Evolutionary conservation across 2,888 invertebrate species (phyloP).

Genomic region (Uropetala carovei): DNA sequence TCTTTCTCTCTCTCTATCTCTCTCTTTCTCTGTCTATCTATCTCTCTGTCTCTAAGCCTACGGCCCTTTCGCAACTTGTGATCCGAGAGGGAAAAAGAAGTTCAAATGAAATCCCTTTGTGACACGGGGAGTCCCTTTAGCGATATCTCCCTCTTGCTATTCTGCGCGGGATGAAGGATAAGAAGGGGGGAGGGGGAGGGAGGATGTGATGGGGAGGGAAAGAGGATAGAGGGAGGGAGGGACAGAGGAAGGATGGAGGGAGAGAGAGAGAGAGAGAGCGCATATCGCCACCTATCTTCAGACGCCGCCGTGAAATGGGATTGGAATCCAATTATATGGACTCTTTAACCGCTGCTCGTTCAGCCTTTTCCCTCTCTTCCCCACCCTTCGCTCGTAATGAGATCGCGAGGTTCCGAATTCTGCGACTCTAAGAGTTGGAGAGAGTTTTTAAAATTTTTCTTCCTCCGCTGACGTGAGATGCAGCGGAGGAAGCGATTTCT

Average conservation of each 20-base stretch:
- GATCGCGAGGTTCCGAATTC: not conserved
- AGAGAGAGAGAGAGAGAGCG: not conserved
- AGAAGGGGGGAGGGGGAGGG: not conserved
- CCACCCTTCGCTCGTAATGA: not conserved
- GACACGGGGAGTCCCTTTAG: not conserved
- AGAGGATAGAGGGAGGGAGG: too few species aligned
- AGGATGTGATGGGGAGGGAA: too few species aligned
- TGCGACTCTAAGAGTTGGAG: too few species aligned
- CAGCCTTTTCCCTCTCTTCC: not conserved
- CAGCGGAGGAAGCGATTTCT: too few species aligned
- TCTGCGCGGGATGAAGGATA: not conserved
- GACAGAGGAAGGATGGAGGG: too few species aligned
- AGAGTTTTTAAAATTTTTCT: too few species aligned
- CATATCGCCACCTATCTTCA: not conserved
- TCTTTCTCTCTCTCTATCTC: too few species aligned
- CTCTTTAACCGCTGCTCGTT: not conserved
- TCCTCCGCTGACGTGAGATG: too few species aligned
- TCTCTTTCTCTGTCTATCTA: too few species aligned
- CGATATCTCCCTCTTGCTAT: not conserved
- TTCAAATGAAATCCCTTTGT: slow-evolving; percentile 6
- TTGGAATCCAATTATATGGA: slow-evolving; percentile 35
- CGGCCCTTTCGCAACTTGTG: slow-evolving; percentile 18
- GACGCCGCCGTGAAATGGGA: not conserved
- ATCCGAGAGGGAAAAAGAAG: not conserved
- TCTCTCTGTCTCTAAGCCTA: not conserved